Conservation (phyloP, 2,797 vertebrate species). For the Ctenosaura bakeri region DNA sequence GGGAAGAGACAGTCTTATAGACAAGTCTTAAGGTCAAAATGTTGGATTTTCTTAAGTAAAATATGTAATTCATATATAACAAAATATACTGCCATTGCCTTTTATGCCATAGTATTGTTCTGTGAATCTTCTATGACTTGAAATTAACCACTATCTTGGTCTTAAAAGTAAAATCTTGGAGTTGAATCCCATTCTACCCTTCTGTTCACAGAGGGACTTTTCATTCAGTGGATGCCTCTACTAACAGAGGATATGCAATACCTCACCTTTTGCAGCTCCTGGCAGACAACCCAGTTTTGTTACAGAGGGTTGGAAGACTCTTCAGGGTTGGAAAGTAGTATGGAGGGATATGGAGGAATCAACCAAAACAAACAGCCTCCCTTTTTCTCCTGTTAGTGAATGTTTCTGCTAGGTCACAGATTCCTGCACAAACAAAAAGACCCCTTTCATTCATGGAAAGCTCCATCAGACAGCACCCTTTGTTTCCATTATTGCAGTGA, state of each 20-base stretch:
- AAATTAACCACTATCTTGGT: conserved; percentile 1
- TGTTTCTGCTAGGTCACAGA: not conserved
- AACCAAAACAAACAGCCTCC: not conserved
- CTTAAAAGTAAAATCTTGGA: not conserved
- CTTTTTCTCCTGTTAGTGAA: not conserved
- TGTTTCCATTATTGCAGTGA: not conserved
- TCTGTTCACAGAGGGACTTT: not conserved
- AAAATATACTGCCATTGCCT: not conserved
- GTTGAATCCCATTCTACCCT: not conserved
- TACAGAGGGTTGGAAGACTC: not conserved
- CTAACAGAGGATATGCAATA: not conserved
- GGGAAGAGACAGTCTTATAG: not conserved
- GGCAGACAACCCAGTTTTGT: not conserved
- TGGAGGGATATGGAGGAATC: not conserved
- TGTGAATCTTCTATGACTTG: not conserved
- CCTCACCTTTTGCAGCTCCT: not conserved
- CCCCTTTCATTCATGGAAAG: not conserved
- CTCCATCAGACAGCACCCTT: not conserved
- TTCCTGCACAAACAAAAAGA: not conserved
- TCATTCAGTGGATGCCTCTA: not conserved
- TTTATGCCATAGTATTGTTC: not conserved
- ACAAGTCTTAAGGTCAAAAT: not conserved
- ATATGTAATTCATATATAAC: not conserved
- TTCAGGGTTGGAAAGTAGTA: not conserved
- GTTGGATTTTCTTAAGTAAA: not conserved